These are phyloP conservation scores for Labrus mixtus DNA, from an alignment of 2,113 vertebrate genomes.

Conservation along the genomic window DNA sequence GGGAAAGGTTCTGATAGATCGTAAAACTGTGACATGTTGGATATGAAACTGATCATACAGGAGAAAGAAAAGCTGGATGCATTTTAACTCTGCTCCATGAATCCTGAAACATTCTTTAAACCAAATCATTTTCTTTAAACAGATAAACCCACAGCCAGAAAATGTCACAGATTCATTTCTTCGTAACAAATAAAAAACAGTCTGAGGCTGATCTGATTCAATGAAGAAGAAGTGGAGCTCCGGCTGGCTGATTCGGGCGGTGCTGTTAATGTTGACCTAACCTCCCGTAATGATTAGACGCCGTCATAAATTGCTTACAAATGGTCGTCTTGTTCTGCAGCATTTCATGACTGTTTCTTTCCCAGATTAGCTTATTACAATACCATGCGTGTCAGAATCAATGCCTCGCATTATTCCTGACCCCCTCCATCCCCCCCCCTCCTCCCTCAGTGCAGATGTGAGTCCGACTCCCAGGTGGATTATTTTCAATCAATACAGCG, in stretches of 20 bases:
- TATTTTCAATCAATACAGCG: conserved; percentile 62
- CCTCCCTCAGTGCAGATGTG: conserved; percentile 62
- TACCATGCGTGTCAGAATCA: conserved; percentile 66
- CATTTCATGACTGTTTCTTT: conserved; percentile 37
- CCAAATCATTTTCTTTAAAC: too few species aligned
- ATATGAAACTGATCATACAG: too few species aligned
- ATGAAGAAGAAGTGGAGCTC: not conserved
- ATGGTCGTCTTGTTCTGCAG: conserved; percentile 49
- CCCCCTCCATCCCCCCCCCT: not conserved
- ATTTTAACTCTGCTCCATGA: too few species aligned
- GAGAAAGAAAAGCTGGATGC: too few species aligned
- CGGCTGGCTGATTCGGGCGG: not conserved
- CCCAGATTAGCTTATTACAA: conserved; percentile 71
- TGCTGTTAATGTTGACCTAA: conserved; percentile 23
- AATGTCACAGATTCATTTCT: too few species aligned
- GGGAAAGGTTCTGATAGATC: too few species aligned
- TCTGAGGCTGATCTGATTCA: not conserved
- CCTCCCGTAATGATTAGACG: conserved; percentile 53
- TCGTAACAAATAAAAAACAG: too few species aligned
- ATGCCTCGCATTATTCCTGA: conserved; percentile 64
- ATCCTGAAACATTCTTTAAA: too few species aligned
- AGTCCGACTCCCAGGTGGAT: conserved; percentile 61
- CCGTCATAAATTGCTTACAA: conserved; percentile 67
- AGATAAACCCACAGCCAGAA: too few species aligned
- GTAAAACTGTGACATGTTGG: too few species aligned